Percentiles rank a stretch among this genome's conserved stretches.
These are phyloP conservation scores for Leucania comma DNA, from an alignment of 2,888 invertebrate genomes.

Conservation along the genomic window DNA sequence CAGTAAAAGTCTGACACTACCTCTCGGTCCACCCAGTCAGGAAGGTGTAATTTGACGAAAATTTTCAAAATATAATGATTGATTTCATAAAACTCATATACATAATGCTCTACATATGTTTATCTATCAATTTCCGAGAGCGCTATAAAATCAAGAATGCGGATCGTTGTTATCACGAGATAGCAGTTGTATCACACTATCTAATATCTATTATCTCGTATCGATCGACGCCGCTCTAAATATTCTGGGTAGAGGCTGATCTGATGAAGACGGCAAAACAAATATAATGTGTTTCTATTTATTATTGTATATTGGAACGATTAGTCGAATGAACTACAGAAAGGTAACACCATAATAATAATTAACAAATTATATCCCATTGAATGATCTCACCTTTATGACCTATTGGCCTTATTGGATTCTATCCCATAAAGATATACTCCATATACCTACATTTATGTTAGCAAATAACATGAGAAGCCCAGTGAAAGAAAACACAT, in stretches of 20 bases:
- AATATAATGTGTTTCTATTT: neutral
- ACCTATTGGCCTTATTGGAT: conserved; percentile 28
- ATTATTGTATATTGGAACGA: too few relatives aligned
- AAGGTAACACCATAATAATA: conserved; percentile 8
- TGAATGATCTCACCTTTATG: conserved; percentile 29
- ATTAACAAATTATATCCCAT: conserved; percentile 22
- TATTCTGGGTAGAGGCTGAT: conserved; percentile 26
- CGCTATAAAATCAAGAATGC: conserved; percentile 53
- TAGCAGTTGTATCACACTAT: conserved; percentile 51
- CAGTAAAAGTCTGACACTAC: too few relatives aligned
- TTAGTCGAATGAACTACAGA: neutral
- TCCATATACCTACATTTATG: conserved; percentile 15
- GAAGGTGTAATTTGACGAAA: too few relatives aligned
- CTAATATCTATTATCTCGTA: conserved; percentile 48
- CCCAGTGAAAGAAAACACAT: too few relatives aligned
- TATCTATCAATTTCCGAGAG: conserved; percentile 42
- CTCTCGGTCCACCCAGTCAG: too few relatives aligned
- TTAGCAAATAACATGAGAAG: conserved; percentile 1
- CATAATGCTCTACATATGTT: conserved; percentile 11
- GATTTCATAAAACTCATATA: conserved; percentile 6
- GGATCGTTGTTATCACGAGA: conserved; percentile 55
- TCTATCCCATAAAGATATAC: conserved; percentile 9
- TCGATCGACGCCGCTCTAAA: conserved; percentile 48
- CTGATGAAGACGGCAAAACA: neutral
- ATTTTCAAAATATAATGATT: too few relatives aligned